phyloP scores from a whole-genome alignment of 2,113 vertebrate species.

The Prinia subflava region DNA sequence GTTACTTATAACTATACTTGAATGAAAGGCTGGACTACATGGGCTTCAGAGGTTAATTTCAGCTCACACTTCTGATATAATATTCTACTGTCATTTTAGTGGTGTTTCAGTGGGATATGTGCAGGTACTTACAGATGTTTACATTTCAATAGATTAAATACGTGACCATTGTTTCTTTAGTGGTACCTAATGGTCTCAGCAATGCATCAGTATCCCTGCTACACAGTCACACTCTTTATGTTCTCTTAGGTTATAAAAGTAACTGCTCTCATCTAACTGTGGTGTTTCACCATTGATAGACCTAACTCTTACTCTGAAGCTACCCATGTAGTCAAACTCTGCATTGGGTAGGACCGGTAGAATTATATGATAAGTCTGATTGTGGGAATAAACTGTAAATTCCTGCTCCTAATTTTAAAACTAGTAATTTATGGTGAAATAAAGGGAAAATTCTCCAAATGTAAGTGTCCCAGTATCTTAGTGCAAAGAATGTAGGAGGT shows the following conservation, averaged over 20 bases:
- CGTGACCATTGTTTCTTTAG: background rate
- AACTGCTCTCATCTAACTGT: background rate
- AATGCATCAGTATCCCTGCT: background rate
- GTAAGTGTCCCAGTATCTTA: background rate
- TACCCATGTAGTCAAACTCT: background rate
- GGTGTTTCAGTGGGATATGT: background rate
- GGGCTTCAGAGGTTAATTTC: background rate
- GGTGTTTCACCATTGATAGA: background rate
- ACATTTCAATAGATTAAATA: background rate
- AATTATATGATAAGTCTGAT: background rate
- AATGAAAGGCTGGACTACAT: background rate
- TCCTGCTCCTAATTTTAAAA: background rate
- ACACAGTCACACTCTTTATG: background rate
- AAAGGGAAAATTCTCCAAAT: background rate
- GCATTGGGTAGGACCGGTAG: background rate
- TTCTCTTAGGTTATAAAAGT: background rate
- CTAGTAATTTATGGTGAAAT: background rate
- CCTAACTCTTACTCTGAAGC: background rate
- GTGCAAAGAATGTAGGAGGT: background rate
- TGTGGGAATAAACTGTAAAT: background rate
- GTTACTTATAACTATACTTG: background rate
- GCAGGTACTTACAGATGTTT: background rate
- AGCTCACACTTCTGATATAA: background rate
- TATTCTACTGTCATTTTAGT: background rate
- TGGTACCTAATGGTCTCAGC: background rate